A percentile compares a stretch with the other conserved stretches of the same genome.
phyloP scores from a whole-genome alignment of 1,140 invertebrate genomes.

The Tyrophagus putrescentiae region DNA sequence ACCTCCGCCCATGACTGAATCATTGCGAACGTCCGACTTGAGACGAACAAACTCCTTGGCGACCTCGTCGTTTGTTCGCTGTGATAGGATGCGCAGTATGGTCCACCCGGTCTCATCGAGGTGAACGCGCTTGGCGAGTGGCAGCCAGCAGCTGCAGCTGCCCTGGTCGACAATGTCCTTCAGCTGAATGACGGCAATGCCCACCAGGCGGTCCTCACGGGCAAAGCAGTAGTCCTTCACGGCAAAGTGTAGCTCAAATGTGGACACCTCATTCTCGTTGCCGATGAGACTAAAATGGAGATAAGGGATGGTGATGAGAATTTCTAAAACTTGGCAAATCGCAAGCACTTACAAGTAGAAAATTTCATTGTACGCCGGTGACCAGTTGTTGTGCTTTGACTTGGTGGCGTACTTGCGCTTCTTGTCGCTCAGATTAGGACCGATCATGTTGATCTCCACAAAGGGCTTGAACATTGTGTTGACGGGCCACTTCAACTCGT shows the following conservation, averaged over 20 bases:
- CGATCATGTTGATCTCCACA: constrained; percentile 95
- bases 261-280: constrained; percentile 86
- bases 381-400: constrained; percentile 97
- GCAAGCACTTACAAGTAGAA: constrained; percentile 85
- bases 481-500: constrained; percentile 93
- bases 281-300: constrained; percentile 70
- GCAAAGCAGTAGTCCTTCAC: constrained; percentile 98
- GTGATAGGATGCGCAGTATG: constrained; percentile 88
- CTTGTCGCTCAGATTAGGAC: constrained; percentile 90
- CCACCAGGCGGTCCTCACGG: constrained; percentile 85
- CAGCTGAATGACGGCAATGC: constrained; percentile 89
- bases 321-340: neutral
- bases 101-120: constrained; percentile 99
- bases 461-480: constrained; percentile 95
- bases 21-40: constrained; percentile 68
- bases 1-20: constrained; percentile 10
- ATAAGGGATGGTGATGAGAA: neutral
- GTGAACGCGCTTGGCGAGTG: constrained; percentile 80
- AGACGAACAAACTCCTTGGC: constrained; percentile 98
- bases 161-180: constrained; percentile 82
- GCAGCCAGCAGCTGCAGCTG: constrained; percentile 85
- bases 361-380: constrained; percentile 97
- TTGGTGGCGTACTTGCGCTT: constrained; percentile 95
- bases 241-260: constrained; percentile 93
- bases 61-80: constrained; percentile 95